These are phyloP conservation scores for Penaeus vannamei DNA, from an alignment of 1,140 invertebrate genomes.

Conservation along the genomic window DNA sequence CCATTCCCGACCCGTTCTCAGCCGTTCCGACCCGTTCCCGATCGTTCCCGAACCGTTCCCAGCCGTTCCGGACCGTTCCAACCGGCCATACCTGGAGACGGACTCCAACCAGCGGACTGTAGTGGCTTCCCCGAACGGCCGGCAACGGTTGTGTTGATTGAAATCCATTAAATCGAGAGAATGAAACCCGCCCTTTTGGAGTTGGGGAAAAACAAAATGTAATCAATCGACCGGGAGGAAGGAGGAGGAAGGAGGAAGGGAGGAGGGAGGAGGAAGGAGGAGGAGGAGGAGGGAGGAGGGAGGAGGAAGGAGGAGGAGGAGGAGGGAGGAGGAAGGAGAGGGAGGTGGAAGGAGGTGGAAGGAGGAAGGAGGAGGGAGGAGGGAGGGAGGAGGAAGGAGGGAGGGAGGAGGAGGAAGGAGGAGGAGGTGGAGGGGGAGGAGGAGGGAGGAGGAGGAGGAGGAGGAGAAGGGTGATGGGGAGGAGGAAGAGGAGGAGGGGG, in stretches of 20 bases:
- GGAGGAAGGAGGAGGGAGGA: not conserved
- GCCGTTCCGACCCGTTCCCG: no score
- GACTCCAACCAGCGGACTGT: not conserved
- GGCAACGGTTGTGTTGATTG: constrained; percentile 46
- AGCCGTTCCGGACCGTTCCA: no score
- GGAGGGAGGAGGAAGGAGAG: not conserved
- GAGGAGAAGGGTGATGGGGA: no score
- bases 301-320: no score
- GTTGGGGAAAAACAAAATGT: constrained; percentile 55
- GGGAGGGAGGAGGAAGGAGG: not conserved
- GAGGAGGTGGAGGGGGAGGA: no score
- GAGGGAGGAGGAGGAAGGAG: constrained; percentile 7
- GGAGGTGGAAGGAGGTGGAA: no score
- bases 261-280: not conserved
- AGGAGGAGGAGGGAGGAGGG: not conserved
- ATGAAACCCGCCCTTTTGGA: constrained; percentile 31
- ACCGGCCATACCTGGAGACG: no score
- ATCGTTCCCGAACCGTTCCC: no score
- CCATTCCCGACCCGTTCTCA: no score
- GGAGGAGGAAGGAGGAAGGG: not conserved
- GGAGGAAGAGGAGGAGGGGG: not conserved
- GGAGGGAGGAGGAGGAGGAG: no score
- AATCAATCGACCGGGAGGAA: constrained; percentile 53
- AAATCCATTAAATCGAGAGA: constrained; percentile 58
- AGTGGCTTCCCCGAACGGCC: no score